Base-by-base conservation (phyloP, 2,888 invertebrate species). In the Latrodectus elegans region DNA sequence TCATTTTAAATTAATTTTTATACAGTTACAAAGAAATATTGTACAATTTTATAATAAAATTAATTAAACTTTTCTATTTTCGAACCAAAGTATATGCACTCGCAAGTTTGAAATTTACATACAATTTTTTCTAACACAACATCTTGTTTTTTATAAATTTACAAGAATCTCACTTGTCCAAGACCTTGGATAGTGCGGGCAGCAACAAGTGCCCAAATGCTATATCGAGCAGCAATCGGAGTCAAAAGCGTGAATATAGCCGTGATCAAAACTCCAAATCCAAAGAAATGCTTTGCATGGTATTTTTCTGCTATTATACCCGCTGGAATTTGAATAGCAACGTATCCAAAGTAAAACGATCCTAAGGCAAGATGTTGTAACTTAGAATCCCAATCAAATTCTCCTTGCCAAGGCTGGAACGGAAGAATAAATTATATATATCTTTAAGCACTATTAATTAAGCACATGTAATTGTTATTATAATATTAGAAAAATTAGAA, bases 271-370 rank as follows among this genome's bases (percentile, higher is more conserved):
- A 97, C 95, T 26, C 96, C 96, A 89, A 95, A 92, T 51, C 96
- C 96, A 72, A 97, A 94, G 92, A 98, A 95, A 90, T 95, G 94
- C 93, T 96, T 96, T 89, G 97, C 98, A 90, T 98, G 97, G 91
- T 96, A 94, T 92, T 94, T 95, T 90, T 95, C 94, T 3, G 96
- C 96, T 70, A 98, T 92, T 94, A 95, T 96, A 75, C 97, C 97
- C 0, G 97, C 97, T 0, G 95, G 94, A 65, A 97, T 93, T 92
- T 96, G 97, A 0, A 97, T 97, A 86, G 95, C 92, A 84, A 97
- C 94, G 92, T 97, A 97, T 0, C 97, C 97, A 91, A 96, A 97
- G 93, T 97, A 97, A 93, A 97, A 97, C 0, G 90, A 86, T 1
- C 89, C 90, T 96, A 94, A 92, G 49, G 97, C 94, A 77, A 95